phyloP scores from a whole-genome alignment of 2,888 invertebrate genomes.

The Standfussiana lucernea region DNA sequence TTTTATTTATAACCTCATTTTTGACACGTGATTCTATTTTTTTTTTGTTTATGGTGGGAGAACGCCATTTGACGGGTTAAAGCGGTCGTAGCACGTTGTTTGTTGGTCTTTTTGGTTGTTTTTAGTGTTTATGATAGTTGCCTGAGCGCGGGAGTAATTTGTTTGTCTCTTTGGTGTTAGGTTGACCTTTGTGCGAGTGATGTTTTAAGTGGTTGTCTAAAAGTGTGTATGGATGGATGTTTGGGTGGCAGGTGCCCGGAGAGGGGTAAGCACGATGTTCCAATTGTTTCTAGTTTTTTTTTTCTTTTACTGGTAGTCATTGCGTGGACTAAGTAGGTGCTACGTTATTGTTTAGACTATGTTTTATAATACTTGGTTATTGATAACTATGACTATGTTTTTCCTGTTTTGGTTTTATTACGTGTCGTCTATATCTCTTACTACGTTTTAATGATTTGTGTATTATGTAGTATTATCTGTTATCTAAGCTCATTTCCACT shows the following conservation, averaged over 20 bases:
- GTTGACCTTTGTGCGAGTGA: conserved; percentile 28
- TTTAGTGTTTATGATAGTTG: conserved; percentile 9
- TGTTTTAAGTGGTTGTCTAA: conserved; percentile 44
- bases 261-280: conserved; percentile 47
- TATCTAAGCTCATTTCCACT: not conserved
- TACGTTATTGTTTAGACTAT: not conserved
- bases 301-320: not conserved
- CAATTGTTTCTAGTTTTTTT: not conserved
- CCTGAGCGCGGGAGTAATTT: conserved; percentile 20
- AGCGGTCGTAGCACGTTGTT: conserved; percentile 46
- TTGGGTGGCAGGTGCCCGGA: conserved; percentile 39
- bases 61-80: conserved; percentile 43
- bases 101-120: conserved; percentile 1
- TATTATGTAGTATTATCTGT: not conserved
- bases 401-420: not conserved
- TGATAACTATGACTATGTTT: not conserved
- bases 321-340: not conserved
- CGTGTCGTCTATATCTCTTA: not conserved
- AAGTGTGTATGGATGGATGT: conserved; percentile 57
- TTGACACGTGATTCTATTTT: conserved; percentile 43
- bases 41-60: conserved; percentile 50
- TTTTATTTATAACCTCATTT: conserved; percentile 50
- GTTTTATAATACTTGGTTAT: not conserved
- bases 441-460: not conserved
- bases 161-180: conserved; percentile 3